phyloP scores from a whole-genome alignment of 2,113 vertebrate genomes.

The Crotalus horridus region DNA sequence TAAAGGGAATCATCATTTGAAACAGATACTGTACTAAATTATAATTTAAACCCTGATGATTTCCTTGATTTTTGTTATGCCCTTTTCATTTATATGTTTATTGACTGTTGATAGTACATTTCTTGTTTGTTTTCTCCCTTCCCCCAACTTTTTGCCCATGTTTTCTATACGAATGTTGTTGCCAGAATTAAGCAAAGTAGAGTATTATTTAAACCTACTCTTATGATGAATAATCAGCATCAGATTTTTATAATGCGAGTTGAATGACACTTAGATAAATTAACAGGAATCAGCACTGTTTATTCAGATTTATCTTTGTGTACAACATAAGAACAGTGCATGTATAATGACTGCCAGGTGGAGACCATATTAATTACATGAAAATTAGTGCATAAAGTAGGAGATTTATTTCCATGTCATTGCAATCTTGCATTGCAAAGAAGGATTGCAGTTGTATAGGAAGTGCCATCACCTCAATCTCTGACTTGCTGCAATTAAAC shows the following conservation, averaged over 20 bases:
- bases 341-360: constrained; percentile 6
- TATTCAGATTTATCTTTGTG: neutral
- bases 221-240: constrained; percentile 15
- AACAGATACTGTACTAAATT: neutral
- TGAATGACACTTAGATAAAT: constrained; percentile 26
- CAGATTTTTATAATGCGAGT: constrained; percentile 18
- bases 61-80: constrained; percentile 21
- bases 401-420: neutral
- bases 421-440: neutral
- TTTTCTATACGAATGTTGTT: constrained; percentile 6
- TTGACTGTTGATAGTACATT: constrained; percentile 5
- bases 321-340: neutral
- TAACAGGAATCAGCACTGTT: neutral
- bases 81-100: constrained; percentile 18
- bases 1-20: constrained; percentile 13
- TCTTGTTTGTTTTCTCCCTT: constrained; percentile 3
- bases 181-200: constrained; percentile 2
- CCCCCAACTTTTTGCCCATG: neutral
- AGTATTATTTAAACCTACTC: constrained; percentile 24
- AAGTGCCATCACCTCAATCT: neutral
- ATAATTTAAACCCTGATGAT: neutral
- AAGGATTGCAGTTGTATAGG: neutral
- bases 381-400: neutral
- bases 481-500: neutral
- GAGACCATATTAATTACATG: neutral